Percentiles rank a stretch among this genome's conserved stretches.
These are phyloP conservation scores for Martes martes DNA, from an alignment of 2,113 vertebrate species.

Conservation along the genomic window DNA sequence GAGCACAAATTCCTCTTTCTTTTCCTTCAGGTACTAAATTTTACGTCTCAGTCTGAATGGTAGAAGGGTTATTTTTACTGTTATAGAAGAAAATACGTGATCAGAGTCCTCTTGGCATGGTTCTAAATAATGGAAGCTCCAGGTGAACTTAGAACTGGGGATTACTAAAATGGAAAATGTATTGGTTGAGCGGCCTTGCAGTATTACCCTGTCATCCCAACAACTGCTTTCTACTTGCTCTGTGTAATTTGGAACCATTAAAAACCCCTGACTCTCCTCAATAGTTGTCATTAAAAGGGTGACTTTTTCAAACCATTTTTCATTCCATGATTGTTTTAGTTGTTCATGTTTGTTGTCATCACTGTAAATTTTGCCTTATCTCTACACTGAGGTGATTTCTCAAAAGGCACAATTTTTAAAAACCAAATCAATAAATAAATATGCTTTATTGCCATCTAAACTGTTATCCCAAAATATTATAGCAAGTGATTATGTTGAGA, in stretches of 20 bases:
- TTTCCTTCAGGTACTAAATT: not conserved
- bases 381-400: slow-evolving; percentile 23
- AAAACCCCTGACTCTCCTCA: not conserved
- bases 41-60: not conserved
- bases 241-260: not conserved
- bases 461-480: slow-evolving; percentile 19
- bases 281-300: not conserved
- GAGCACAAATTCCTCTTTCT: not conserved
- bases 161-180: not conserved
- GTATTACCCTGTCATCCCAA: not conserved
- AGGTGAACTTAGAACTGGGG: not conserved
- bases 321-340: not conserved
- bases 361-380: not conserved
- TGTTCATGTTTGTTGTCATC: not conserved
- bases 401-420: slow-evolving; percentile 39
- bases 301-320: slow-evolving; percentile 30
- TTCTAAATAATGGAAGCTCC: not conserved
- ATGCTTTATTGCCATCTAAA: slow-evolving; percentile 41
- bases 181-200: not conserved
- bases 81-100: not conserved
- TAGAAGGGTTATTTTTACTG: not conserved
- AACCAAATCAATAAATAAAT: slow-evolving; percentile 43
- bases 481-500: not conserved
- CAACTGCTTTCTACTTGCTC: not conserved
- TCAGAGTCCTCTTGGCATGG: not conserved